Percentiles rank a stretch among this genome's conserved stretches.
Evolutionary conservation across 53 echinoderm and acorn worm genomes (phyloP).

Genomic region (Crossaster papposus): DNA sequence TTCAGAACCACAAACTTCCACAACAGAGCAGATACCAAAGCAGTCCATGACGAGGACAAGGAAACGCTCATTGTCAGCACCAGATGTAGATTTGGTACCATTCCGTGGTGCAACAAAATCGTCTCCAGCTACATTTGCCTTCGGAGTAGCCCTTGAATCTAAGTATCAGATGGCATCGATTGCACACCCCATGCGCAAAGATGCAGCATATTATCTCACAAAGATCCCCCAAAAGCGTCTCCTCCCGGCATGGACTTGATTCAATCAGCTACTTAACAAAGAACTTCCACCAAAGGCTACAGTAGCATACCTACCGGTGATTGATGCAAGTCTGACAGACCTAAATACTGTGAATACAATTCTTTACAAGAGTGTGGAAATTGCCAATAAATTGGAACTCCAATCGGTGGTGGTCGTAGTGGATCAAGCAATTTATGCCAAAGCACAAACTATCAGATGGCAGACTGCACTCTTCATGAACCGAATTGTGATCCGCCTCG

Average conservation of each 20-base stretch:
- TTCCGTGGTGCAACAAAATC: conserved; percentile 33
- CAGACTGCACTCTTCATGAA: conserved; percentile 51
- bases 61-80: conserved; percentile 32
- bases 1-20: background rate
- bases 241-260: too few species aligned
- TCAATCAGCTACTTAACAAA: too few species aligned
- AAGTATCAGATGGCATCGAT: too few species aligned
- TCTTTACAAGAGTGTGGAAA: conserved; percentile 48
- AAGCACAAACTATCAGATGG: conserved; percentile 64
- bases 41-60: conserved; percentile 23
- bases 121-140: too few species aligned
- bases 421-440: conserved; percentile 76
- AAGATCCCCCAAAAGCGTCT: too few species aligned
- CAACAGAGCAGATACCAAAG: background rate
- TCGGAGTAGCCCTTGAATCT: too few species aligned
- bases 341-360: conserved; percentile 60
- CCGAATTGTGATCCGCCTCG: conserved; percentile 61
- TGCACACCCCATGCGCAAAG: too few species aligned
- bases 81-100: background rate
- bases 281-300: background rate
- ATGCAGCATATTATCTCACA: too few species aligned
- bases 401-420: conserved; percentile 59
- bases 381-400: conserved; percentile 58
- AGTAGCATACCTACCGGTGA: conserved; percentile 62
- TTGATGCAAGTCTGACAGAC: conserved; percentile 67